These are phyloP conservation scores for Manduca sexta DNA, from an alignment of 1,140 invertebrate species.

Conservation along the genomic window DNA sequence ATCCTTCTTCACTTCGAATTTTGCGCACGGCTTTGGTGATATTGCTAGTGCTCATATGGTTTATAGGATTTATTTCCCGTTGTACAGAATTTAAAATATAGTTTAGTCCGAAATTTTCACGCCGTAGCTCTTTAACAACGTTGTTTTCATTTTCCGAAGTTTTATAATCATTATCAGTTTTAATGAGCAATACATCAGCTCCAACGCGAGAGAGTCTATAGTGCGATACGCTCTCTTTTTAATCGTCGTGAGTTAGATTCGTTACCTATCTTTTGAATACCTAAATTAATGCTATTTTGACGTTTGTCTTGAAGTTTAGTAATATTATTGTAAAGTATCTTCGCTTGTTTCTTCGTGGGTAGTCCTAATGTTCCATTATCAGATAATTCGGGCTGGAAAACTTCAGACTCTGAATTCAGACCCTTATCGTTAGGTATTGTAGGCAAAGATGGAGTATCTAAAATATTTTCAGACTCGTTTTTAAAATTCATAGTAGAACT, in stretches of 20 bases:
- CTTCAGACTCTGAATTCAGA: neutral
- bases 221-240: constrained; percentile 16
- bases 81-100: constrained; percentile 38
- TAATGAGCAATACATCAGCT: constrained; percentile 24
- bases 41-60: constrained; percentile 14
- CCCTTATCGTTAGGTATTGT: constrained; percentile 10
- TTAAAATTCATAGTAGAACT: constrained; percentile 22
- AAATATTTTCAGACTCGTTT: constrained; percentile 1
- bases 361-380: neutral
- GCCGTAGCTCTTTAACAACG: constrained; percentile 7
- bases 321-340: neutral
- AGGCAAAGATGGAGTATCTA: constrained; percentile 10
- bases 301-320: neutral
- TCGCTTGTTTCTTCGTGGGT: neutral
- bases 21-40: constrained; percentile 13
- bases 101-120: constrained; percentile 32
- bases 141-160: neutral
- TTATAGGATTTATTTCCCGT: constrained; percentile 21
- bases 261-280: neutral
- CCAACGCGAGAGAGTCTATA: constrained; percentile 26
- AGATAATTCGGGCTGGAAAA: too few species aligned
- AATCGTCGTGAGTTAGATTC: neutral
- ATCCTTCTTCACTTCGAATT: constrained; percentile 26
- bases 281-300: too few species aligned
- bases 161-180: constrained; percentile 10